Evolutionary conservation across 2,797 vertebrate species (phyloP).

Genomic region (Chromobotia macracanthus): DNA sequence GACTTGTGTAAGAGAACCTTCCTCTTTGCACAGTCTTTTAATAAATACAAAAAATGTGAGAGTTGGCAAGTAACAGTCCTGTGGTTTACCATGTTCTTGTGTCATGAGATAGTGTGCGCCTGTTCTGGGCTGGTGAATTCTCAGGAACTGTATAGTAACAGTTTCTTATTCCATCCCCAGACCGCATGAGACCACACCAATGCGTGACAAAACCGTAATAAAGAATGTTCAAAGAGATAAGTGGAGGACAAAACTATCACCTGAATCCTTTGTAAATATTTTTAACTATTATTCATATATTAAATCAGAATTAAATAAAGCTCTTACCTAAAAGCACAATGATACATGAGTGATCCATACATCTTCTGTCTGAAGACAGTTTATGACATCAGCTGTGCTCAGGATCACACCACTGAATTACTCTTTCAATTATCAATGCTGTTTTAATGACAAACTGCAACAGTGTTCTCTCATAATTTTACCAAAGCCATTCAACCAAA

Average conservation of each 20-base stretch:
- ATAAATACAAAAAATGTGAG: slow-evolving; percentile 26
- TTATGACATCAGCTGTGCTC: background rate
- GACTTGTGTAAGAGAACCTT: slow-evolving; percentile 21
- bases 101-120: slow-evolving; percentile 34
- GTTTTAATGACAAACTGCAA: background rate
- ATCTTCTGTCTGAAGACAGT: background rate
- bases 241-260: too few relatives aligned
- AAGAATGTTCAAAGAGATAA: background rate
- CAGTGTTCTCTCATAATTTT: background rate
- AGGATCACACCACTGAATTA: background rate
- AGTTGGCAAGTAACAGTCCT: slow-evolving; percentile 43
- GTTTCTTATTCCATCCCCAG: slow-evolving; percentile 17
- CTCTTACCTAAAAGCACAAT: background rate
- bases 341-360: background rate
- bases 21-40: slow-evolving; percentile 12
- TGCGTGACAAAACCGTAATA: background rate
- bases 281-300: too few relatives aligned
- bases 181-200: background rate
- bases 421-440: background rate
- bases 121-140: slow-evolving; percentile 28
- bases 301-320: background rate
- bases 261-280: too few relatives aligned
- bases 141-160: slow-evolving; percentile 31
- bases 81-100: slow-evolving; percentile 47
- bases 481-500: background rate